Conservation (phyloP, 2,797 vertebrate genomes). For the Cynodonichthys magdalenae region DNA sequence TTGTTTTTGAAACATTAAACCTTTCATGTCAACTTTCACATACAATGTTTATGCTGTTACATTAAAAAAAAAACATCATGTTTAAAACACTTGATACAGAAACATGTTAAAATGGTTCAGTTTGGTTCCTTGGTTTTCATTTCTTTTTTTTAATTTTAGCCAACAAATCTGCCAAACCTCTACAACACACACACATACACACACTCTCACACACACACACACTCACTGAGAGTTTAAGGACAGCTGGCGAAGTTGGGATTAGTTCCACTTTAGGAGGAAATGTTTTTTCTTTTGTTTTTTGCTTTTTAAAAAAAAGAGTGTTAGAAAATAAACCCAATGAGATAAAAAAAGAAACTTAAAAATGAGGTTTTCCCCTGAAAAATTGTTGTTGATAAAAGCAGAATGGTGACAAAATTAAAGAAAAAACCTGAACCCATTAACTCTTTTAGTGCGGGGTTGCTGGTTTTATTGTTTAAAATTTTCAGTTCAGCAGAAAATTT, state of each 20-base stretch:
- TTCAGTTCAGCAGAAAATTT: background rate
- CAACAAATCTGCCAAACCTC: slow-evolving; percentile 25
- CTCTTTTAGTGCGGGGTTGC: too few relatives aligned
- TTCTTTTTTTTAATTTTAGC: slow-evolving; percentile 37
- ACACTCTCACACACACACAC: background rate
- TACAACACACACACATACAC: background rate
- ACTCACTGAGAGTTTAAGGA: slow-evolving; percentile 36
- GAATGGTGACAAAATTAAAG: background rate
- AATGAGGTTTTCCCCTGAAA: too few relatives aligned
- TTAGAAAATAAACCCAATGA: background rate
- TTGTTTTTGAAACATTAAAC: slow-evolving; percentile 27
- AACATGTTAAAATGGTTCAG: slow-evolving; percentile 56
- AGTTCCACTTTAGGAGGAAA: slow-evolving; percentile 33
- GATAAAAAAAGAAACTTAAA: background rate
- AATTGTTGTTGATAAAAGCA: background rate
- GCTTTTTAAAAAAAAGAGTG: background rate
- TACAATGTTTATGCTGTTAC: slow-evolving; percentile 57
- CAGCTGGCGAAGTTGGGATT: slow-evolving; percentile 30
- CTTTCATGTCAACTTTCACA: slow-evolving; percentile 49
- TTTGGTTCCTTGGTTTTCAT: slow-evolving; percentile 59
- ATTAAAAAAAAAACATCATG: slow-evolving; percentile 46
- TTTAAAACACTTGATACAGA: slow-evolving; percentile 58
- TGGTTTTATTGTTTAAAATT: background rate
- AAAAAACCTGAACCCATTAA: background rate
- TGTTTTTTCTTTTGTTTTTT: slow-evolving; percentile 1